Evolutionary conservation across 2,797 vertebrate species (phyloP).

Genomic region (Chelidonichthys spinosus): DNA sequence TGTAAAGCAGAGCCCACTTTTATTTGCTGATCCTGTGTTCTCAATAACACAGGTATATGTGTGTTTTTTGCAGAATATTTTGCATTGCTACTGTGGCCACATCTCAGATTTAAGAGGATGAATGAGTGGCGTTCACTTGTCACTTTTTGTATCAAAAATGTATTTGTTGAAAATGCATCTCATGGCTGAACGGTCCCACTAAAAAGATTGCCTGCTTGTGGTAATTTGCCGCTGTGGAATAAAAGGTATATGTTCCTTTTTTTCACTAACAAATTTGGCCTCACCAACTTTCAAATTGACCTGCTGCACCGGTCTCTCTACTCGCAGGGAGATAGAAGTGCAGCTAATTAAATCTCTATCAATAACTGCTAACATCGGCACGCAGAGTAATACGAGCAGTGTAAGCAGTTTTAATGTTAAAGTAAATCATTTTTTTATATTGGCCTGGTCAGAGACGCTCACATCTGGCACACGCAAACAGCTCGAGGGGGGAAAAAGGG

Average conservation of each 20-base stretch:
- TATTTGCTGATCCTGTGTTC: conserved; percentile 2
- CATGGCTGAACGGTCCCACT: neutral
- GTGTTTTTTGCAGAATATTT: conserved; percentile 1
- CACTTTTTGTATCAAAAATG: neutral
- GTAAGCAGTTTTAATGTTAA: neutral
- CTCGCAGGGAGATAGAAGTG: neutral
- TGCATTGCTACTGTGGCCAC: neutral
- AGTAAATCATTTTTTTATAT: neutral
- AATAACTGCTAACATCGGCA: neutral
- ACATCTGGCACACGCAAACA: neutral
- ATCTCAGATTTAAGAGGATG: neutral
- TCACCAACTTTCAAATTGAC: neutral
- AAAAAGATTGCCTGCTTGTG: neutral
- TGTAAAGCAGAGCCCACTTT: neutral
- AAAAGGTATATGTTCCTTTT: neutral
- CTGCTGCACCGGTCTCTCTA: neutral
- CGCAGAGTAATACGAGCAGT: neutral
- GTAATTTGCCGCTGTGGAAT: neutral
- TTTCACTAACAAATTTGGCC: neutral
- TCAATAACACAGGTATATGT: neutral
- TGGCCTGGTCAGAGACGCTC: neutral
- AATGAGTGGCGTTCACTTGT: neutral
- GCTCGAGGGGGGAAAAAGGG: neutral
- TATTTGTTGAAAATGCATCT: neutral
- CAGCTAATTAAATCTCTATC: neutral